Base-by-base conservation (phyloP, 2,888 invertebrate species). In the Drosophila pseudotalamancana region DNA sequence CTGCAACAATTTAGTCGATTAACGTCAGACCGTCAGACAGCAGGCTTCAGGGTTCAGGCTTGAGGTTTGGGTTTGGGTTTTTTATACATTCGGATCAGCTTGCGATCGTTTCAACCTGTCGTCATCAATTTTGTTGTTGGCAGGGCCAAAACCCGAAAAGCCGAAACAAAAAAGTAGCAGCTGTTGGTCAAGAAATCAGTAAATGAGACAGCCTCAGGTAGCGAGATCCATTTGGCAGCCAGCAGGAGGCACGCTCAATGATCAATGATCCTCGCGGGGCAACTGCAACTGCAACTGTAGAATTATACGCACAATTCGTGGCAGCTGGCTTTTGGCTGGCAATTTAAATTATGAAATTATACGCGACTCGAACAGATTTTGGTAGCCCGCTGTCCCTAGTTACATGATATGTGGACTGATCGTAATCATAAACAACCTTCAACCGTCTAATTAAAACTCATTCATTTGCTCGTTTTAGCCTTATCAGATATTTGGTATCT, bases 1-100 rank as follows among this genome's bases (percentile, higher is more conserved):
- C 89, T 89, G 89, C 87, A 85, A 62, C 89, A 88, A 89, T 89
- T 89, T 80, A 72, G 74, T 72, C 90, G 88, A 89, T 90, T 90
- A 90, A 83, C 81, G 83, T 89, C 89, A 85, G 69, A 63, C 16
- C 16, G 31, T 43, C 67, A 67, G 62, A 69, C 60, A 64, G 67
- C 46, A 56, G 59, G 12, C 57, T 43, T 21, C 50, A 23, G 56
- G 21, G 35, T 19, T 46, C 29, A 9, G 31, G 48, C 14, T 32
- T 32, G 1, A 16, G 40, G 37, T 51, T 25, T 4, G 25, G 60
- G 25, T 32, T 49, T 14, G 35, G 42, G 19, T 31, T 3, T 51
- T 6, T 34, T 25, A 27, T 12, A 27, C 19, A 8, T n/a, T n/a
- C 35, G 46, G 68, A 60, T 67, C 67, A 57, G 53, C 32, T 31